phyloP scores from a whole-genome alignment of 2,888 invertebrate species.

The Harmothoe impar region DNA sequence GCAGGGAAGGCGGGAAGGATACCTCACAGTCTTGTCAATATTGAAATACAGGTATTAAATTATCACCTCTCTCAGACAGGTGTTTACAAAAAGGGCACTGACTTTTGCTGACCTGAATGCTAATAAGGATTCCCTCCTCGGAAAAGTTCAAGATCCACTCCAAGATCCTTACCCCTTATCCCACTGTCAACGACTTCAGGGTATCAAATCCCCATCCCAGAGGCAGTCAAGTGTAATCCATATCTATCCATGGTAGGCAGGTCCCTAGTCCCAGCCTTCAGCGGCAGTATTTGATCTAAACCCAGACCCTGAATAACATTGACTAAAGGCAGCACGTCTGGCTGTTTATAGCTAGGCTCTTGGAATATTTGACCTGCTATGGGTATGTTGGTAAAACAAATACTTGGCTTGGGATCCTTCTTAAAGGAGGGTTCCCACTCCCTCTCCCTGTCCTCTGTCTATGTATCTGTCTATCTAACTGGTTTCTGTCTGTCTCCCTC shows the following conservation, averaged over 20 bases:
- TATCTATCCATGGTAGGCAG: background rate
- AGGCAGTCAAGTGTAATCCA: background rate
- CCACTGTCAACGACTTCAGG: background rate
- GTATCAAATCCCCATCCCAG: background rate
- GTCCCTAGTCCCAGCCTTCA: constrained; percentile 14
- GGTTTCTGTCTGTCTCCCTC: too few species aligned
- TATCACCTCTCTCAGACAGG: constrained; percentile 9
- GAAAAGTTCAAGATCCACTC: background rate
- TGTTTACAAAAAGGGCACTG: constrained; percentile 17
- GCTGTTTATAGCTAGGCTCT: background rate
- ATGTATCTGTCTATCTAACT: too few species aligned
- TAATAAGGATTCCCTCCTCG: background rate
- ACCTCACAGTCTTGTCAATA: constrained; percentile 31
- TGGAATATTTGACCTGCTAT: constrained; percentile 11
- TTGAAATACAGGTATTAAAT: constrained; percentile 54
- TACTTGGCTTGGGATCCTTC: too few species aligned
- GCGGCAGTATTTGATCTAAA: constrained; percentile 39
- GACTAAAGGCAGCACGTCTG: background rate
- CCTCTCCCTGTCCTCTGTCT: too few species aligned
- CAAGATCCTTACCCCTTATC: background rate
- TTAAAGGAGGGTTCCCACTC: too few species aligned
- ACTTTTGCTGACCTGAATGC: constrained; percentile 5
- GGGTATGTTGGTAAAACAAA: background rate
- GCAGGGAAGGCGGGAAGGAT: background rate
- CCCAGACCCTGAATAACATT: constrained; percentile 39